Base-by-base conservation (phyloP, 2,888 invertebrate species). In the Ophonus ardosiacus region DNA sequence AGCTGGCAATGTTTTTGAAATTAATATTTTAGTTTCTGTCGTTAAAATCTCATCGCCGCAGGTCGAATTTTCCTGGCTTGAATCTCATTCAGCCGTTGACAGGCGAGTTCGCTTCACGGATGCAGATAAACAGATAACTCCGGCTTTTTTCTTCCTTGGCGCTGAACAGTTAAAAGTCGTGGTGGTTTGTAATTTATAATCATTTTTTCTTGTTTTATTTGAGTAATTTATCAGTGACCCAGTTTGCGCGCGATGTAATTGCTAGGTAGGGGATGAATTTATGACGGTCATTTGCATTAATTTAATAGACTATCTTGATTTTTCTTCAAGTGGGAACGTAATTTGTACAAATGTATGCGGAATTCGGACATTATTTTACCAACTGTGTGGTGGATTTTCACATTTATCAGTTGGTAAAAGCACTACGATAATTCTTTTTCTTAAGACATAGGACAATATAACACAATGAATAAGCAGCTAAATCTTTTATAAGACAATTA, bases 221-320 rank as follows among this genome's bases (percentile, higher is more conserved):
- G 43, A 40, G 71, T 74, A 74, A 74, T 74, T 43, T 74, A 74
- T 74, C 71, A 74, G 71, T 74, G 71, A 74, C 71, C 71, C 40
- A 74, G 71, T 74, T 74, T 43, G 13, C 40, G 40, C 43, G 40
- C 71, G 40, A 43, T 17, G 43, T 74, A 74, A 74, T 74, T 74
- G 18, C 71, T 74, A 74, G 71, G 71, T 74, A 74, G 40, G 71
- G 71, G 71, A 40, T 74, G 71, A 74, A 74, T 74, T 43, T 43
- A 74, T 74, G 40, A 40, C 51, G 7, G 17, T 17, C 43, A 74
- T 74, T 74, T 74, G 43, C 71, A 74, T 74, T 40, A 40, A 74
- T 74, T 74, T 74, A 43, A 13, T 8, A n/a, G 40, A 40, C 17
- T 74, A 74, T 74, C 71, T 21, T 21, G 43, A 74, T 74, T 74